Base-by-base conservation (phyloP, 2,888 invertebrate genomes). In the Hirtodrosophila duncani region DNA sequence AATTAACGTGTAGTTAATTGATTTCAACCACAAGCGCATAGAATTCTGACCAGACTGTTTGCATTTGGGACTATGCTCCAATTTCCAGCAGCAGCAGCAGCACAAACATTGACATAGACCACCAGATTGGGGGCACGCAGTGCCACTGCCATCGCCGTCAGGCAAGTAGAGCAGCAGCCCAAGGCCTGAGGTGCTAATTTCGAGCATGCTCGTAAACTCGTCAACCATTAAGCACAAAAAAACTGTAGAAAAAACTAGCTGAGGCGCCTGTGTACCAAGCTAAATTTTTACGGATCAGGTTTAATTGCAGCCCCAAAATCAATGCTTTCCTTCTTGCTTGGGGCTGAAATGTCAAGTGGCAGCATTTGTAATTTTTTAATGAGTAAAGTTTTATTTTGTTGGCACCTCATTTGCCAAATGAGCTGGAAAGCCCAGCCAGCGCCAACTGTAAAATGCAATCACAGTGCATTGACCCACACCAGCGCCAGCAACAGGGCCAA, bases 1-100 rank as follows among this genome's bases (percentile, higher is more conserved):
- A 57, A 81, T 77, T 77, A 77, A 55, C 79, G 60, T 23, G 9
- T 14, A 52, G 38, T 71, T 61, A 57, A 79, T 75, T 77, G 79
- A 39, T 23, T 24, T 13, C 21, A 41, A 33, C 39, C 39, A 38
- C 23, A 13, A 30, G 21, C 52, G 52, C 41, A 53, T 42, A 52
- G 39, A 14, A 17, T 52, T 29, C 13, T 14, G 23, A n/a, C 33
- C 34, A 24, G 34, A 17, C 24, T 30, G 31, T 56, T 56, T 33
- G 55, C 31, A 38, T 38, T 55, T 38, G 27, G 42, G 13, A 38
- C 16, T 27, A 23, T 44, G 55, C 44, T 52, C 52, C 50, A 58
- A 59, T 59, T 58, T 59, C 30, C 17, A n/a, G n/a, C n/a, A n/a
- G n/a, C n/a, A n/a, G n/a, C n/a, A n/a, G n/a, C n/a, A n/a, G n/a